phyloP scores from a whole-genome alignment of 2,888 invertebrate genomes.

The Apamea sordens region DNA sequence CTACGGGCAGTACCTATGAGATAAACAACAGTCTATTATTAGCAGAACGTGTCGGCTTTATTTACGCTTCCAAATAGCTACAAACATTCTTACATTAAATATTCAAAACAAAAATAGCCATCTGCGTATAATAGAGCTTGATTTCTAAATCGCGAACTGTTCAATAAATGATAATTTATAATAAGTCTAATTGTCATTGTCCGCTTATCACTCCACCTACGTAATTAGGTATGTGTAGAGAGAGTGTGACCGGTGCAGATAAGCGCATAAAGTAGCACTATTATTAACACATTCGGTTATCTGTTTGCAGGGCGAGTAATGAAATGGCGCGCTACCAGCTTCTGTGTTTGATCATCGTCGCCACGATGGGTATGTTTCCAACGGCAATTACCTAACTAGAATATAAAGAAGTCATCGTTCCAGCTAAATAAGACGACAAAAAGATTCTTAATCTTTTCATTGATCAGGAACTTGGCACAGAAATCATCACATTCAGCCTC shows the following conservation, averaged over 20 bases:
- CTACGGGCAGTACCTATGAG: conserved; percentile 2
- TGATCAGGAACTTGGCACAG: conserved; percentile 65
- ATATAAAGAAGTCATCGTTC: conserved; percentile 25
- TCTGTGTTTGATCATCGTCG: conserved; percentile 75
- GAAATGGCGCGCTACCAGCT: conserved; percentile 83
- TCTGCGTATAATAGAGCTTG: conserved; percentile 12
- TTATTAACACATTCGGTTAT: conserved; percentile 63
- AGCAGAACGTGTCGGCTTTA: conserved; percentile 49
- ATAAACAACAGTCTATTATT: conserved; percentile 57
- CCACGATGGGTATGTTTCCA: conserved; percentile 78
- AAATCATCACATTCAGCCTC: conserved; percentile 47
- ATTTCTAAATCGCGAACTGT: conserved; percentile 5
- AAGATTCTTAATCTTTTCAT: conserved; percentile 26
- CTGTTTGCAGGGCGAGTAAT: conserved; percentile 75
- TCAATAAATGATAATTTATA: conserved; percentile 32
- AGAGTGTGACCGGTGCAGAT: conserved; percentile 60
- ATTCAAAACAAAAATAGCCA: conserved; percentile 48
- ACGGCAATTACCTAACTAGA: conserved; percentile 21
- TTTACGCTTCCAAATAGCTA: conserved; percentile 43
- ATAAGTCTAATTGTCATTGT: conserved; percentile 50
- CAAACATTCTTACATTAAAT: conserved; percentile 36
- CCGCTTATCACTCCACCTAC: conserved; percentile 67
- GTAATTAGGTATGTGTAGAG: conserved; percentile 49
- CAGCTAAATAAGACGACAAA: conserved; percentile 15
- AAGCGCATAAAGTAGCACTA: conserved; percentile 56